Conservation (phyloP, 2,888 invertebrate species). For the Ariolimax columbianus region DNA sequence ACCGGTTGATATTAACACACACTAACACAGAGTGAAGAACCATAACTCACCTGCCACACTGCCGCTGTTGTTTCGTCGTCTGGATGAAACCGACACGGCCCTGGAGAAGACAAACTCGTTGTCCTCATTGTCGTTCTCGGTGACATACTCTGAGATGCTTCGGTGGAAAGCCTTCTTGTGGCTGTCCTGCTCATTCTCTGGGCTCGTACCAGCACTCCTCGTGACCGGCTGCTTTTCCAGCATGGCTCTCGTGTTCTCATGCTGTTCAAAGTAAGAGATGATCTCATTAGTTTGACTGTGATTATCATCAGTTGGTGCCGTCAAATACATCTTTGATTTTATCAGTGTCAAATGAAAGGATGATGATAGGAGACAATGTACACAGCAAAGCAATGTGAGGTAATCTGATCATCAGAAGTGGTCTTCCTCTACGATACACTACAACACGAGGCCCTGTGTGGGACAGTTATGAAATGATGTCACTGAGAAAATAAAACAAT, state of each 20-base stretch:
- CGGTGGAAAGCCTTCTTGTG: conserved; percentile 72
- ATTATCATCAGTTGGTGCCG: too few relatives aligned
- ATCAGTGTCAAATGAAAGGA: too few relatives aligned
- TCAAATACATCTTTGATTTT: too few relatives aligned
- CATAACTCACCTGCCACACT: conserved; percentile 81
- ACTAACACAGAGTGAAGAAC: not conserved
- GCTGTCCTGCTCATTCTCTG: conserved; percentile 69
- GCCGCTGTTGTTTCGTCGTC: conserved; percentile 84
- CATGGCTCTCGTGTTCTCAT: conserved; percentile 55
- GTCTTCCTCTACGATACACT: too few relatives aligned
- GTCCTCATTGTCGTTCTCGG: conserved; percentile 67
- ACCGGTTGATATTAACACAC: too few relatives aligned
- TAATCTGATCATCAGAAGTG: too few relatives aligned
- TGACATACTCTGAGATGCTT: conserved; percentile 76
- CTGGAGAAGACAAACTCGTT: conserved; percentile 65
- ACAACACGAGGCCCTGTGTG: too few relatives aligned
- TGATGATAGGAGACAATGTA: too few relatives aligned
- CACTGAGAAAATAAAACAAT: too few relatives aligned
- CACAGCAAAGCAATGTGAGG: too few relatives aligned
- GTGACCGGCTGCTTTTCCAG: conserved; percentile 57
- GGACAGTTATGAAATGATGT: too few relatives aligned
- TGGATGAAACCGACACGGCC: conserved; percentile 57
- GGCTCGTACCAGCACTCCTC: conserved; percentile 74
- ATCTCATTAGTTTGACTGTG: too few relatives aligned
- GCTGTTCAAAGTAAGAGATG: not conserved